Evolutionary conservation across 2,113 vertebrate genomes (phyloP).

Genomic region (Rhea pennata): DNA sequence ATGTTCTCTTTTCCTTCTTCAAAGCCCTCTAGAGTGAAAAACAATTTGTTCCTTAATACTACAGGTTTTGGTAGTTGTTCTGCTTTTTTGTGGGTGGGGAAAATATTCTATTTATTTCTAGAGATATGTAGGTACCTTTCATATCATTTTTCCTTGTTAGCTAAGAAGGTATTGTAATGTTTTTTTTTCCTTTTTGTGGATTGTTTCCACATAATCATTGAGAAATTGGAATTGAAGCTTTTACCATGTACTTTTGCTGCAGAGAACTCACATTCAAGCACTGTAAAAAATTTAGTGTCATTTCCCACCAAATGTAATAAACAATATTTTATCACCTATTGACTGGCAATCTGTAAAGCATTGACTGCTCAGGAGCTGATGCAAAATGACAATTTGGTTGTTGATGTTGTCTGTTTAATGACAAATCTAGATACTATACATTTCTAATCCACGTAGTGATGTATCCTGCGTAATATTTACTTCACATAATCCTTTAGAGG

Average conservation of each 20-base stretch:
- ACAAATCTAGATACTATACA: not conserved
- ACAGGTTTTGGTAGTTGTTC: not conserved
- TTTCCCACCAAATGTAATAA: conserved; percentile 19
- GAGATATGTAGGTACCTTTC: conserved; percentile 1
- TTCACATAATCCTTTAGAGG: not conserved
- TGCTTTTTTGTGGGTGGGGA: not conserved
- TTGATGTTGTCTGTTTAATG: not conserved
- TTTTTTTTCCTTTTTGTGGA: not conserved
- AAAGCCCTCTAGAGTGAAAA: not conserved
- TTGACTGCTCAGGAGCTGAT: not conserved
- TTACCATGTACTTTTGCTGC: not conserved
- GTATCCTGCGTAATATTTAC: not conserved
- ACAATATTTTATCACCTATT: not conserved
- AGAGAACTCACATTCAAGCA: not conserved
- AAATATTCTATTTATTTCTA: conserved; percentile 30
- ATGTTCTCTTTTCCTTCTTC: conserved; percentile 45
- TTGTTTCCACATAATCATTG: conserved; percentile 32
- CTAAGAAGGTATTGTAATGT: not conserved
- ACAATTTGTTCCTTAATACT: conserved; percentile 1
- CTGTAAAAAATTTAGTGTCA: not conserved
- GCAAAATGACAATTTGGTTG: not conserved
- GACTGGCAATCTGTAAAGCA: not conserved
- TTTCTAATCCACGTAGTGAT: not conserved
- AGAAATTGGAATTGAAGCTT: not conserved
- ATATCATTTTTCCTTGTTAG: conserved; percentile 10